phyloP scores from a whole-genome alignment of 2,888 invertebrate genomes.

The Steinernema hermaphroditum region DNA sequence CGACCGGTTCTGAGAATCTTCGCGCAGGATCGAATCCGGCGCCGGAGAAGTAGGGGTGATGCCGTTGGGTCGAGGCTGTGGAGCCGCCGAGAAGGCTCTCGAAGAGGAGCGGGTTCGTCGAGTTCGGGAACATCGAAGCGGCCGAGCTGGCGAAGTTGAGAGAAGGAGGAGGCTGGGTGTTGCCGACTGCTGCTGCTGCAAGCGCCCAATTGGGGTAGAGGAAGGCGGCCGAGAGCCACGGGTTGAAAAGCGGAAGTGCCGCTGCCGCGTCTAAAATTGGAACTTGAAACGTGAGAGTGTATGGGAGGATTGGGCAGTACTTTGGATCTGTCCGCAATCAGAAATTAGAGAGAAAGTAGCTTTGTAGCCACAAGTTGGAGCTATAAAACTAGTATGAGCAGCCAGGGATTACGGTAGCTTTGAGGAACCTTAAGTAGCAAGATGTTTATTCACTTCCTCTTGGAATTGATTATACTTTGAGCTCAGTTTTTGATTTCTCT shows the following conservation, averaged over 20 bases:
- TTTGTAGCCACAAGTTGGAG: neutral
- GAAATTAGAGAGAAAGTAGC: neutral
- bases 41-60: conserved; percentile 39
- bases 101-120: conserved; percentile 21
- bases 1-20: conserved; percentile 8
- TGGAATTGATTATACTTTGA: too few relatives aligned
- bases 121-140: neutral
- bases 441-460: too few relatives aligned
- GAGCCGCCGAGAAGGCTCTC: conserved; percentile 27
- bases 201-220: conserved; percentile 38
- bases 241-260: conserved; percentile 42
- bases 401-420: too few relatives aligned
- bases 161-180: conserved; percentile 19
- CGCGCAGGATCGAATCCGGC: conserved; percentile 31
- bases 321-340: neutral
- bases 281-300: neutral
- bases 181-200: conserved; percentile 32
- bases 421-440: too few relatives aligned
- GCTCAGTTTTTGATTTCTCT: too few relatives aligned
- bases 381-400: too few relatives aligned
- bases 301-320: neutral
- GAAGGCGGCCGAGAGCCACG: conserved; percentile 49
- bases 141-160: conserved; percentile 1
- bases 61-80: conserved; percentile 35
- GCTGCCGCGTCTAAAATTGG: conserved; percentile 8